Percentiles rank a stretch among this genome's conserved stretches.
phyloP scores from a whole-genome alignment of 2,888 invertebrate species.

The Chymomyza fuscimana region DNA sequence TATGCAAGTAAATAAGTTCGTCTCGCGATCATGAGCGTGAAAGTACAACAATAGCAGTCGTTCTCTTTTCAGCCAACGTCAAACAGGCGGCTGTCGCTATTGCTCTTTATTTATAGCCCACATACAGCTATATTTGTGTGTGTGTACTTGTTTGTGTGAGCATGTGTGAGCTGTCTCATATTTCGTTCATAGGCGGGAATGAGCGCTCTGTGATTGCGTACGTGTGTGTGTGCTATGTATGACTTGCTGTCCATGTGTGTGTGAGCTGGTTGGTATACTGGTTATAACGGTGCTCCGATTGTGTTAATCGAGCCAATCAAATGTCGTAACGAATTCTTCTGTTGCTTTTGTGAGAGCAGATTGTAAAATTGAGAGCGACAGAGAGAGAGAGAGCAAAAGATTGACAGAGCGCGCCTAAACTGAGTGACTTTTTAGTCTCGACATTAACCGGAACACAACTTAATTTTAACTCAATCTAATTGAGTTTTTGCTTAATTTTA shows the following conservation, averaged over 20 bases:
- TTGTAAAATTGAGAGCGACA: slow-evolving; percentile 20
- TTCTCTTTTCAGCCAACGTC: slow-evolving; percentile 44
- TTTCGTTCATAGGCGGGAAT: slow-evolving; percentile 26
- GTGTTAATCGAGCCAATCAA: slow-evolving; percentile 77
- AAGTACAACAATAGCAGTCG: slow-evolving; percentile 44
- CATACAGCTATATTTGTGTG: neutral
- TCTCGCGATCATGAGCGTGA: slow-evolving; percentile 47
- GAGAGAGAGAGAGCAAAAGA: slow-evolving; percentile 16
- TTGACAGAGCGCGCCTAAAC: neutral
- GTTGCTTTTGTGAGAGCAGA: neutral
- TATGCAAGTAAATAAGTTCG: slow-evolving; percentile 67
- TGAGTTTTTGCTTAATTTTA: no score
- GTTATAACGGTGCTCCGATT: slow-evolving; percentile 77
- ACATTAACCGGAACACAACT: no score
- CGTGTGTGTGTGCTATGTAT: slow-evolving; percentile 19
- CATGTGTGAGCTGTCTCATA: slow-evolving; percentile 26
- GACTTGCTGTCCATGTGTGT: slow-evolving; percentile 3
- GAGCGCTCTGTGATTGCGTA: slow-evolving; percentile 18
- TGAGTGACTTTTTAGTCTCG: slow-evolving; percentile 19
- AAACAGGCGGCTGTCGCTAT: slow-evolving; percentile 19
- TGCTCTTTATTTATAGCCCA: slow-evolving; percentile 57
- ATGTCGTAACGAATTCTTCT: slow-evolving; percentile 56
- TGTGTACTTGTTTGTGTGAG: slow-evolving; percentile 20
- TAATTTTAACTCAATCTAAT: no score
- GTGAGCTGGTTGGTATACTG: slow-evolving; percentile 56